Base-by-base conservation (phyloP, 2,797 vertebrate species). In the Pempheris klunzingeri region DNA sequence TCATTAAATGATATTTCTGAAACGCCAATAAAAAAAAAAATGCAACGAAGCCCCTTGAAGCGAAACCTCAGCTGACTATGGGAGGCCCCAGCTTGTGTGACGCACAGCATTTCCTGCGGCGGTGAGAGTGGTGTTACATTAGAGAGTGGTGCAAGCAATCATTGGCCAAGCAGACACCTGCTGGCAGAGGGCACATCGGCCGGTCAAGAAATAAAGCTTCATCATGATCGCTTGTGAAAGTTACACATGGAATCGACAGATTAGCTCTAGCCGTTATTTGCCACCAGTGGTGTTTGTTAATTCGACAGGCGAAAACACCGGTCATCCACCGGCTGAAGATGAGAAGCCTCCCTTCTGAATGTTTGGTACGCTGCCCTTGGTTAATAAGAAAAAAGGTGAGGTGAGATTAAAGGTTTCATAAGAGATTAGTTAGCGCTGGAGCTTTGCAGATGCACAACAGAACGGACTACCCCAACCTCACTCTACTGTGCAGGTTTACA, bases 361-460 rank as follows among this genome's bases (percentile, higher is more conserved):
- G 28, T 28, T 49, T 36, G 30, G 7, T 44, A 13, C 38, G 26
- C 9, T 28, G 30, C 14, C 28, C 38, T 46, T 57, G 28, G 38
- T 34, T 22, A 32, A 30, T 20, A 36, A 50, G 14, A 43, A 36
- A 49, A 26, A 7, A 49, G 26, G 20, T 11, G 5, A 59, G n/a
- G 17, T 14, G 26, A 43, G 71, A 50, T 53, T 20, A 46, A 64
- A 30, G 32, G 46, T 67, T 81, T 75, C 52, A 55, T 57, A 47
- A 74, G 46, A 47, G 32, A 57, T 43, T 65, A 1, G 41, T 61
- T 73, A 61, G 9, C 55, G 20, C 18, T 77, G 80, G 77, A 71
- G 70, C 66, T 36, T n/a, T n/a, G n/a, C n/a, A 72, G 80, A 84
- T 81, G 49, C 32, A 28, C 4, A 15, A 26, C 1, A 28, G 52